Conservation (phyloP, 2,797 vertebrate genomes). For the Phyllotis vaccarum region DNA sequence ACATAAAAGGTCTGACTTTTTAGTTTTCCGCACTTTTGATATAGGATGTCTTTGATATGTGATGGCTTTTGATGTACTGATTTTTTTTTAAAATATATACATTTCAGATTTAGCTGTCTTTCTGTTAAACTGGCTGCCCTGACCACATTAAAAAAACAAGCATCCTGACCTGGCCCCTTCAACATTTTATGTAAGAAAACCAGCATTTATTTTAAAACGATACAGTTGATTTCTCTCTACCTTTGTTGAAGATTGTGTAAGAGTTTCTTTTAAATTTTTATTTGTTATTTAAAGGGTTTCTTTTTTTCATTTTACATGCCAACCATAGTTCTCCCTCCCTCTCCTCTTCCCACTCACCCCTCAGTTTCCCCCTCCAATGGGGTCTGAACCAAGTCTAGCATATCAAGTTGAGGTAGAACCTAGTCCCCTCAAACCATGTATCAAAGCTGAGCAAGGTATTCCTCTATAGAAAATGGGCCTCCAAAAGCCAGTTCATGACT, state of each 20-base stretch:
- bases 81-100: not conserved
- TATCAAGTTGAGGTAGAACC: no score
- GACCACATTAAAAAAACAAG: not conserved
- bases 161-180: not conserved
- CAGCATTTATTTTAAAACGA: slow-evolving; percentile 23
- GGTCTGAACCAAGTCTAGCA: no score
- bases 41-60: not conserved
- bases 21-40: slow-evolving; percentile 11
- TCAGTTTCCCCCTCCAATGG: no score
- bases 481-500: no score
- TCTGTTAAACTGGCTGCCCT: not conserved
- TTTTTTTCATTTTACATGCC: no score
- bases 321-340: no score
- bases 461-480: no score
- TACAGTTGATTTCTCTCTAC: slow-evolving; percentile 1
- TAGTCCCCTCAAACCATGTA: no score
- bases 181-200: slow-evolving; percentile 41
- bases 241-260: not conserved
- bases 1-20: not conserved
- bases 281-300: no score
- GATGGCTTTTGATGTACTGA: not conserved
- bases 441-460: no score
- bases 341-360: no score
- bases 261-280: not conserved
- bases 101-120: slow-evolving; percentile 9